Conservation (phyloP, 2,888 invertebrate genomes). For the Hemistola chrysoprasaria region DNA sequence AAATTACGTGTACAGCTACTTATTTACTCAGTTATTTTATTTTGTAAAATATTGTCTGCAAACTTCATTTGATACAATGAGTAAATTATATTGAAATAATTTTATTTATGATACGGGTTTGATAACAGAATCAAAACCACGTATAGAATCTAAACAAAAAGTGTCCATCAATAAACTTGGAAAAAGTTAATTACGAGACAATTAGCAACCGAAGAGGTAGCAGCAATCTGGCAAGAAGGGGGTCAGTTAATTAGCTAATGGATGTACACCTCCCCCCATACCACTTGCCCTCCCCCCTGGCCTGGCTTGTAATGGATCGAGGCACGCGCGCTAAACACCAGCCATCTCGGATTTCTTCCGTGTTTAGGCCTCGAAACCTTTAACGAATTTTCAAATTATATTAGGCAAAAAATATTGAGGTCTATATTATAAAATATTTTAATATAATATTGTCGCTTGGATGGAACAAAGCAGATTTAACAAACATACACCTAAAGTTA, state of each 20-base stretch:
- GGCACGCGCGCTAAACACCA: constrained; percentile 60
- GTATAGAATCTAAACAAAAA: constrained; percentile 12
- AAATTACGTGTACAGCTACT: too few species aligned
- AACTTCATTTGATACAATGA: too few species aligned
- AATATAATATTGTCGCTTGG: too few species aligned
- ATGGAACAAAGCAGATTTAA: too few species aligned
- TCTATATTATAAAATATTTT: too few species aligned
- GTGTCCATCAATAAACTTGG: constrained; percentile 22
- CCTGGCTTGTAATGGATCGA: constrained; percentile 65
- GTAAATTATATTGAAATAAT: constrained; percentile 3
- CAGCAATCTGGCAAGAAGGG: constrained; percentile 76
- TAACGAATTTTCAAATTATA: too few species aligned
- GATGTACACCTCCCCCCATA: constrained; percentile 43
- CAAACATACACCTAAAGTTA: too few species aligned
- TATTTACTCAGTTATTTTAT: too few species aligned
- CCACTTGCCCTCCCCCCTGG: constrained; percentile 32
- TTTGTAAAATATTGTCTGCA: too few species aligned
- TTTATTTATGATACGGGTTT: not conserved
- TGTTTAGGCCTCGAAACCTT: constrained; percentile 11
- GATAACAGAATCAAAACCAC: not conserved
- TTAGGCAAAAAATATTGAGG: constrained; percentile 3
- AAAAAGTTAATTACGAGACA: constrained; percentile 51
- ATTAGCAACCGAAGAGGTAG: constrained; percentile 65
- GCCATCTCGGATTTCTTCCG: constrained; percentile 61
- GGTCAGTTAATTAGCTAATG: constrained; percentile 77